These are phyloP conservation scores for Lytechinus pictus DNA, from an alignment of 35 echinoderm and acorn worm genomes.

Conservation along the genomic window DNA sequence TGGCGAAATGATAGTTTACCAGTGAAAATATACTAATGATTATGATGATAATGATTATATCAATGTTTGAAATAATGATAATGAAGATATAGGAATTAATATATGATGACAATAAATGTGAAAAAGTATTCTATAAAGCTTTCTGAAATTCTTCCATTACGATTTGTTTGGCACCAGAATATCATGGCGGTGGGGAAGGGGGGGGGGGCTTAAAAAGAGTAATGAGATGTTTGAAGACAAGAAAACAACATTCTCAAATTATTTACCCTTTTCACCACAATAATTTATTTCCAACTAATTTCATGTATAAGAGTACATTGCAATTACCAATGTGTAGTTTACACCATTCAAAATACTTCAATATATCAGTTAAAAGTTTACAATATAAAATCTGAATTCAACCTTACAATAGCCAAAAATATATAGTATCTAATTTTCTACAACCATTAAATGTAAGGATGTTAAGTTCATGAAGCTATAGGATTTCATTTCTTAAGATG, in stretches of 20 bases:
- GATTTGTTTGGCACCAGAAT: too few species aligned
- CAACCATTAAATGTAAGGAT: not conserved
- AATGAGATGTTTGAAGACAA: not conserved
- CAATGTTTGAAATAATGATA: too few species aligned
- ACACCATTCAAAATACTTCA: not conserved
- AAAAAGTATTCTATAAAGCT: too few species aligned
- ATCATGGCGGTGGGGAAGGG: too few species aligned
- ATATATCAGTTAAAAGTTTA: not conserved
- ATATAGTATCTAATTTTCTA: not conserved
- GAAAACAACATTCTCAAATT: not conserved
- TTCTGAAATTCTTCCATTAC: too few species aligned
- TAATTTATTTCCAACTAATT: not conserved
- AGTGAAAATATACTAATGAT: too few species aligned
- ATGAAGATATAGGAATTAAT: too few species aligned
- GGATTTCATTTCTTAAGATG: not conserved
- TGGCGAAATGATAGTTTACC: too few species aligned
- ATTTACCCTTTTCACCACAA: not conserved
- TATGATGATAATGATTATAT: too few species aligned
- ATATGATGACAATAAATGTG: too few species aligned
- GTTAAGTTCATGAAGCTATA: too few species aligned
- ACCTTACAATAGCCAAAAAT: not conserved
- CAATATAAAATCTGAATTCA: not conserved
- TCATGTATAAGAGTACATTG: not conserved
- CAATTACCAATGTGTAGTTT: not conserved
- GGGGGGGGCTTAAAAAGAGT: too few species aligned